Evolutionary conservation across 2,113 vertebrate genomes (phyloP), one percentile per base, ranked within the genome.

Genomic region (Antigone vipio): DNA sequence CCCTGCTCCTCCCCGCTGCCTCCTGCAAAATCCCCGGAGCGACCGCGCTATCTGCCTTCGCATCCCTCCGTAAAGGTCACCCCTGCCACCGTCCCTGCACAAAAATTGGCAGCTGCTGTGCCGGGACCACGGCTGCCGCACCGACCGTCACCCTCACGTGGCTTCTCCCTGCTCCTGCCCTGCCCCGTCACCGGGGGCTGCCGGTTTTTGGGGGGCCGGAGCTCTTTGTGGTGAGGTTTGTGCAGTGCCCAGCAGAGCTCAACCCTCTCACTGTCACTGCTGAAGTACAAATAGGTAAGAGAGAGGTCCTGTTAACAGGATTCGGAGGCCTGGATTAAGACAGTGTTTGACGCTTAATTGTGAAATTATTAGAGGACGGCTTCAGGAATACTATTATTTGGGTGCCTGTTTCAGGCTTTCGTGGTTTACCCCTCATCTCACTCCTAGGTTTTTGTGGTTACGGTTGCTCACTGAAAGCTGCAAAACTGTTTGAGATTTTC

Each of bases 231-330:
- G 13, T 2, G 0, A 49, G 1, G 8, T 15, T 30, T n/a, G 4
- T 17, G 26, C 38, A 9, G 35, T 9, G 6, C 47, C 45, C 42
- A 32, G 44, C 11, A 4, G 0, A 32, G 32, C 32, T 47, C 52
- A n/a, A 10, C 38, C 11, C 38, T 42, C 64, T 4, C 74, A 0
- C 21, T 49, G 35, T 12, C 6, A 0, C 34, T 32, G 3, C 72
- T n/a, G 56, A 18, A 12, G 38, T 52, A 10, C 12, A 34, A 55
- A 4, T 0, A 2, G 15, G 0, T 0, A 1, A 6, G 9, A 7
- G 72, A 40, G 12, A 29, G 22, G 2, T 21, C 21, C 53, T 27
- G 30, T 13, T 10, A 7, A 6, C 19, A 8, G 38, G 24, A 20
- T 30, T 15, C 35, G 2, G 56, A 19, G 50, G 14, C 8, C 66